A percentile compares a stretch with the other conserved stretches of the same genome.
Evolutionary conservation across 1,140 invertebrate species (phyloP).

Genomic region (Cheumatopsyche charites): DNA sequence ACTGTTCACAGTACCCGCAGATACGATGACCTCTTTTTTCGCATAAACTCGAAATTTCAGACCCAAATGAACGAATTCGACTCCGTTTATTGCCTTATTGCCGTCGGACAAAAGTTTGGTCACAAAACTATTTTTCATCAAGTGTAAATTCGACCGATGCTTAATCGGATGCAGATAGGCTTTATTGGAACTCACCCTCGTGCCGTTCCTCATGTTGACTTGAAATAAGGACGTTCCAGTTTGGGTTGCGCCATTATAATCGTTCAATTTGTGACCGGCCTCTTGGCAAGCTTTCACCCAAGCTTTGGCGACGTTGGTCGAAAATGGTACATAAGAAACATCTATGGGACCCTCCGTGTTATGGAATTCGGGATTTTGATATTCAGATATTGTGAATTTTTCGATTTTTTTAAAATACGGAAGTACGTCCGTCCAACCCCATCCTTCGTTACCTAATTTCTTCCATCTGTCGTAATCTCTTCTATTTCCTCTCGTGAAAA

Average conservation of each 20-base stretch:
- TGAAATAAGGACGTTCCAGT: slow-evolving; percentile 59
- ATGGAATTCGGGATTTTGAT: slow-evolving; percentile 57
- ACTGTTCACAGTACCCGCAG: slow-evolving; percentile 65
- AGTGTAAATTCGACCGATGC: slow-evolving; percentile 62
- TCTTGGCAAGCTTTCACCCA: slow-evolving; percentile 49
- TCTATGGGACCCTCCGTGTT: slow-evolving; percentile 50
- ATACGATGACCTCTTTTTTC: slow-evolving; percentile 68
- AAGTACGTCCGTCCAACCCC: slow-evolving; percentile 61
- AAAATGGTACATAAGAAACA: neutral
- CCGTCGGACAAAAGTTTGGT: slow-evolving; percentile 71
- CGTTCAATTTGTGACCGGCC: slow-evolving; percentile 56
- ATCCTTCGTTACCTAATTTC: slow-evolving; percentile 61
- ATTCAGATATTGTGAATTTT: slow-evolving; percentile 51
- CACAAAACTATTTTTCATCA: slow-evolving; percentile 63
- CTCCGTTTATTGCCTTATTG: slow-evolving; percentile 64
- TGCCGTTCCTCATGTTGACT: slow-evolving; percentile 59
- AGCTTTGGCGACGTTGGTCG: neutral
- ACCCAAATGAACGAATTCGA: slow-evolving; percentile 60
- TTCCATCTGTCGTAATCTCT: slow-evolving; percentile 66
- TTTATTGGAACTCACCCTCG: slow-evolving; percentile 53
- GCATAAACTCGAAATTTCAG: slow-evolving; percentile 58
- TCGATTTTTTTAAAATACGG: slow-evolving; percentile 57
- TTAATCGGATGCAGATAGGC: slow-evolving; percentile 62
- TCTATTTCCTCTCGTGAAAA: slow-evolving; percentile 65
- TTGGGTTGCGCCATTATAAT: slow-evolving; percentile 65